A percentile compares a stretch with the other conserved stretches of the same genome.
Evolutionary conservation across 2,113 vertebrate species (phyloP).

Genomic region (Abramis brama): DNA sequence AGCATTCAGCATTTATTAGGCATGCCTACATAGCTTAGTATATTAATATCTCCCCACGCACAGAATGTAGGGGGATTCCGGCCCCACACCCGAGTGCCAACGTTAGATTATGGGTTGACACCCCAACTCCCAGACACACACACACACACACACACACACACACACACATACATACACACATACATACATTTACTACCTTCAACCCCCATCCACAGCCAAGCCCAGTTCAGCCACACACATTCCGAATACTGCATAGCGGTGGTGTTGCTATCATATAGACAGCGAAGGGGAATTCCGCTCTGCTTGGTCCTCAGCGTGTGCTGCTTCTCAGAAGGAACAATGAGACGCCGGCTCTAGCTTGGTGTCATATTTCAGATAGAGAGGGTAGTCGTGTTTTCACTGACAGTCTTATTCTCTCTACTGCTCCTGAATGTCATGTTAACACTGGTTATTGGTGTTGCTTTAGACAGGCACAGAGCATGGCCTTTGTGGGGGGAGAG

Average conservation of each 20-base stretch:
- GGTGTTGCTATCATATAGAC: slow-evolving; percentile 74
- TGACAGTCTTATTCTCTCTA: slow-evolving; percentile 61
- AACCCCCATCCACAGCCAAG: slow-evolving; percentile 49
- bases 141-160: background rate
- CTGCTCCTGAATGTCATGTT: slow-evolving; percentile 36
- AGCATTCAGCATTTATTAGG: slow-evolving; percentile 68
- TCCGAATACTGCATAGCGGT: slow-evolving; percentile 67
- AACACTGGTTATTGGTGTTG: slow-evolving; percentile 32
- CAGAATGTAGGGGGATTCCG: slow-evolving; percentile 77
- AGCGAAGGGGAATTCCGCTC: slow-evolving; percentile 74
- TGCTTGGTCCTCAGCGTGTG: slow-evolving; percentile 66
- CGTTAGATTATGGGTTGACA: slow-evolving; percentile 67
- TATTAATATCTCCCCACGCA: slow-evolving; percentile 75
- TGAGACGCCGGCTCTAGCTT: slow-evolving; percentile 65
- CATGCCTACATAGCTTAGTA: slow-evolving; percentile 71
- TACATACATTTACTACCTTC: slow-evolving; percentile 47
- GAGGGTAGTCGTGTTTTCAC: slow-evolving; percentile 72
- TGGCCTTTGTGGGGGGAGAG: slow-evolving; percentile 15
- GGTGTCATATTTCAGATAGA: slow-evolving; percentile 74
- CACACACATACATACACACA: slow-evolving; percentile 28
- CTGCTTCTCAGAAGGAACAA: slow-evolving; percentile 74
- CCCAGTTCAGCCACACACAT: slow-evolving; percentile 73
- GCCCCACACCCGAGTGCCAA: slow-evolving; percentile 73
- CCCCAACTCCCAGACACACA: slow-evolving; percentile 31
- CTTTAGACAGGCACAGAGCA: slow-evolving; percentile 13